Conservation (phyloP, 1,140 invertebrate genomes). For the Cotesia vestalis region DNA sequence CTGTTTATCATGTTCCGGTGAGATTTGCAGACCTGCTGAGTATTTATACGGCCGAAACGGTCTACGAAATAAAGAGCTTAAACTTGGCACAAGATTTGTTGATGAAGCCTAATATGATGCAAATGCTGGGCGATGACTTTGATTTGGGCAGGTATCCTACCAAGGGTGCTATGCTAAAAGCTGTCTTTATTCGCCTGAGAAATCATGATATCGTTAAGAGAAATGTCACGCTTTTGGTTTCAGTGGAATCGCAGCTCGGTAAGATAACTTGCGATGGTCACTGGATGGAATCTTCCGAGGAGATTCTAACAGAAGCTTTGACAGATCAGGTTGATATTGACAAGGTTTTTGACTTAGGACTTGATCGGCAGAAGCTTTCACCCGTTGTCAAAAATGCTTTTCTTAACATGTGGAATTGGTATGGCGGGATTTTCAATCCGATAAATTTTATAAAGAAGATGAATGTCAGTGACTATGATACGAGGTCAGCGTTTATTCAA, state of each 20-base stretch:
- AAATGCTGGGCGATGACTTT: conserved; percentile 23
- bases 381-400: conserved; percentile 21
- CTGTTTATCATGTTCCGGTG: conserved; percentile 22
- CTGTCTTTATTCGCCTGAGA: conserved; percentile 14
- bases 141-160: conserved; percentile 28
- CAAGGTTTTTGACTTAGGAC: conserved; percentile 24
- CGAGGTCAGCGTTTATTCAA: conserved; percentile 17
- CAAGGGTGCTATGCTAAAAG: conserved; percentile 17
- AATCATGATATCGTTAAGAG: neutral
- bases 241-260: neutral
- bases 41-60: neutral
- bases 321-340: conserved; percentile 27
- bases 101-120: neutral
- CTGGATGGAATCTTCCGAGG: conserved; percentile 10
- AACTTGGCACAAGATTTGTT: neutral
- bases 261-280: conserved; percentile 9
- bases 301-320: conserved; percentile 19
- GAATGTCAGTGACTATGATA: conserved; percentile 24
- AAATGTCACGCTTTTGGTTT: neutral
- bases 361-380: conserved; percentile 19
- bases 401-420: conserved; percentile 20
- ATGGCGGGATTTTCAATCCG: conserved; percentile 15
- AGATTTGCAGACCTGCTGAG: conserved; percentile 6
- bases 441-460: conserved; percentile 7
- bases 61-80: neutral